These are phyloP conservation scores for Synanthedon tipuliformis DNA, from an alignment of 2,888 invertebrate genomes.

Conservation along the genomic window DNA sequence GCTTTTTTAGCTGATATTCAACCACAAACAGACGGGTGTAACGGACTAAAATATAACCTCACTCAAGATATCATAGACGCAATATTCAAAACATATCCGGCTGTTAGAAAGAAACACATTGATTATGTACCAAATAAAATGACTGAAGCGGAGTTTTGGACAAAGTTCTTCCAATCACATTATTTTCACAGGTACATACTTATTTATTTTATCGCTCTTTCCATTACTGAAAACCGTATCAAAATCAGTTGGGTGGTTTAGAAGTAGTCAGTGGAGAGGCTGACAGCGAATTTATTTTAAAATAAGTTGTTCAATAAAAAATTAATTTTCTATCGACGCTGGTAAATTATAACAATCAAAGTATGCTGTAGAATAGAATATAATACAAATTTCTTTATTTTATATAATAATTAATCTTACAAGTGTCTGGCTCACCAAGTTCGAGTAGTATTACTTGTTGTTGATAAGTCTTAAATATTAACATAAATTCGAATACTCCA, in stretches of 20 bases:
- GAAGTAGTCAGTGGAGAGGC: no score
- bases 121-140: conserved; percentile 96
- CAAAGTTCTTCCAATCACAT: conserved; percentile 99
- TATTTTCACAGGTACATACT: conserved; percentile 87
- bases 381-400: no score
- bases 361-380: no score
- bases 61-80: conserved; percentile 97
- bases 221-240: no score
- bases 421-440: no score
- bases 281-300: no score
- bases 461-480: no score
- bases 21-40: conserved; percentile 96
- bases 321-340: no score
- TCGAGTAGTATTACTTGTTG: not conserved
- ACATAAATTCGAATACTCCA: not conserved
- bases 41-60: conserved; percentile 96
- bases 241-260: no score
- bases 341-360: no score
- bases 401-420: no score
- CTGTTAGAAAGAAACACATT: conserved; percentile 95
- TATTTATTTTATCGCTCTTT: not conserved
- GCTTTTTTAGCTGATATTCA: conserved; percentile 92
- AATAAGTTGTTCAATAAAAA: no score
- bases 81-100: conserved; percentile 99
- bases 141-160: conserved; percentile 98